Base-by-base conservation (phyloP, 2,113 vertebrate species). In the Protobothrops mucrosquamatus region DNA sequence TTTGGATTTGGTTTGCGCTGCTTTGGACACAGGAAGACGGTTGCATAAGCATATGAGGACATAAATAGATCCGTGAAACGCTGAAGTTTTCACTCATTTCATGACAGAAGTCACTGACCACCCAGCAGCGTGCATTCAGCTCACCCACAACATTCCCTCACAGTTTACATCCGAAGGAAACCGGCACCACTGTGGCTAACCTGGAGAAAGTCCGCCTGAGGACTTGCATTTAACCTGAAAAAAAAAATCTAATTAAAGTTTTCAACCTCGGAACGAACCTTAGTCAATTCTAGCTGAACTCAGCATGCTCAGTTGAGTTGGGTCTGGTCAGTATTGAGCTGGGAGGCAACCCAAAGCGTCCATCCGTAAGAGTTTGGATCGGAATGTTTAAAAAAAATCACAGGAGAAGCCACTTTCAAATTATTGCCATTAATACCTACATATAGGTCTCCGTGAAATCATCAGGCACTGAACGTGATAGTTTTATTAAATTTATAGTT, bases 211-310 rank as follows among this genome's bases (percentile, higher is more conserved):
- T 95, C 92, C 92, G 94, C 48, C 46, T 5, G 69, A 92, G 95
- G 94, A 95, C 92, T 95, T 94, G 89, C 93, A 48, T 96, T 95
- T 95, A 95, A 94, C 92, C 94, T 91, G 91, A 94, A 96, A 95
- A 89, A 96, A 95, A 96, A 94, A 91, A 89, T 94, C 95, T 94
- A 97, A 96, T 97, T 96, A 96, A 96, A 95, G 94, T 94, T 95
- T 93, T 94, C 81, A 94, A 93, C 91, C 95, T 92, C 51, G 94
- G 96, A 96, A 94, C 94, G 93, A 51, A 39, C 18, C 64, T 34
- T 74, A 61, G 64, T 81, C n/a, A 81, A 39, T 81, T 20, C n/a
- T 81, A 81, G 6, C 15, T 39, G 69, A 81, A 39, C 69, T 81
- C 34, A 81, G 3, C 34, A 81, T 3, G 18, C 6, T 39, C 69